Base-by-base conservation (phyloP, 2,797 vertebrate species). In the Taeniopygia guttata region DNA sequence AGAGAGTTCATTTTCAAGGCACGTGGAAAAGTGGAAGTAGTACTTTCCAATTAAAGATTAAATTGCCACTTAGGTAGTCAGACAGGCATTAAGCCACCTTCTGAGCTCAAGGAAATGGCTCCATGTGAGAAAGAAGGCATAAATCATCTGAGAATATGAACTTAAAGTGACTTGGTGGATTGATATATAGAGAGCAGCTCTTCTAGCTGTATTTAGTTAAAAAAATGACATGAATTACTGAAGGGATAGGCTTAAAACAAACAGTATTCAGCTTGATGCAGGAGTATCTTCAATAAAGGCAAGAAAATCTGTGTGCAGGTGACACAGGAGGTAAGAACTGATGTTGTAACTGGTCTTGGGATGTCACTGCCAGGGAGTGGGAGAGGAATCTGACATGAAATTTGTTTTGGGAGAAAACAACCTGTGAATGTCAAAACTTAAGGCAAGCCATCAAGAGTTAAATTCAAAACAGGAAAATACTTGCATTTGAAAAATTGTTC, bases 21-120 rank as follows among this genome's bases (percentile, higher is more conserved):
- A 83, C 0, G 0, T 32, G 51, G 36, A 84, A 38, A 32, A 74
- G 58, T 54, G 79, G 75, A 93, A 92, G 46, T 49, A 83, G n/a
- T 80, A 36, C 46, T 73, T 91, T 74, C 81, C 93, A 85, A 89
- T 93, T 93, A 75, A 73, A 83, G 64, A 68, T 75, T 45, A 69
- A 91, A 94, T 70, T 89, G 68, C 49, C 68, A 73, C 77, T 96
- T 84, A 91, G 36, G 56, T 55, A 75, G 64, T 75, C 56, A 94
- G 46, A 43, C 30, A 70, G 42, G 29, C 18, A 1, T 84, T 89
- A 85, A 94, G 56, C 16, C 49, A 83, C 55, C 36, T 87, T 90
- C 67, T 63, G 84, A 94, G 78, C 49, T 56, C 52, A 83, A 83
- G 82, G 30, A 91, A 92, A 78, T 64, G 56, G 27, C 20, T 89